These are phyloP conservation scores for Furcifer pardalis DNA, from an alignment of 2,797 vertebrate genomes.

Conservation along the genomic window DNA sequence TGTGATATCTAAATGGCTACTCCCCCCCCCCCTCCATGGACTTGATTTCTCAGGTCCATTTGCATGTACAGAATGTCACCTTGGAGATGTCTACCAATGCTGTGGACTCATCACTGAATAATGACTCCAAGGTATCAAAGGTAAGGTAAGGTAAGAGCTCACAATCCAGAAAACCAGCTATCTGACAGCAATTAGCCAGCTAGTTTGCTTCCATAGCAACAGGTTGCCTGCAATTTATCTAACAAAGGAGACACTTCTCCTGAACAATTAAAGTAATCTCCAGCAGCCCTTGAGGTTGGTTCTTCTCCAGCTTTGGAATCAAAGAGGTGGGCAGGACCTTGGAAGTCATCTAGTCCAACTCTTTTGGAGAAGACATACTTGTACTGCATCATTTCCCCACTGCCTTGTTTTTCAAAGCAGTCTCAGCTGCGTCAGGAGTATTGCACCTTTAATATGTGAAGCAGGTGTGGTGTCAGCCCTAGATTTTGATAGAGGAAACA, in stretches of 20 bases:
- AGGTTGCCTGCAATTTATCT: not conserved
- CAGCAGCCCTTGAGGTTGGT: not conserved
- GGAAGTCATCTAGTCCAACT: not conserved
- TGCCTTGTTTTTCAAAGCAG: not conserved
- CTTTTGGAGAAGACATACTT: not conserved
- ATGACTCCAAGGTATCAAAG: too few relatives aligned
- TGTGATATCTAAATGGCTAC: too few relatives aligned
- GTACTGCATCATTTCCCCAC: not conserved
- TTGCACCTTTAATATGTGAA: not conserved
- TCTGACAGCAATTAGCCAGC: not conserved
- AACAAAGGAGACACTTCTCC: not conserved
- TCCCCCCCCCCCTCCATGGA: too few relatives aligned
- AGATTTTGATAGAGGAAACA: not conserved
- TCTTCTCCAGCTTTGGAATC: not conserved
- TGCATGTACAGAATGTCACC: too few relatives aligned
- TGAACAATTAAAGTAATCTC: not conserved
- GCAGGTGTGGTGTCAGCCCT: not conserved
- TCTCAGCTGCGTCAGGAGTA: not conserved
- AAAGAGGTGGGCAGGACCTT: not conserved
- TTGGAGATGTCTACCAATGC: too few relatives aligned
- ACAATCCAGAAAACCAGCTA: not conserved
- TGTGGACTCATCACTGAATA: too few relatives aligned
- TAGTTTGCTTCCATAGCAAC: not conserved
- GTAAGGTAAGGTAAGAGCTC: not conserved
- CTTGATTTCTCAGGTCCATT: too few relatives aligned